Percentiles rank a stretch among this genome's conserved stretches.
These are phyloP conservation scores for Siderastrea siderea DNA, from an alignment of 92 coral and sea anemone genomes.

Conservation along the genomic window DNA sequence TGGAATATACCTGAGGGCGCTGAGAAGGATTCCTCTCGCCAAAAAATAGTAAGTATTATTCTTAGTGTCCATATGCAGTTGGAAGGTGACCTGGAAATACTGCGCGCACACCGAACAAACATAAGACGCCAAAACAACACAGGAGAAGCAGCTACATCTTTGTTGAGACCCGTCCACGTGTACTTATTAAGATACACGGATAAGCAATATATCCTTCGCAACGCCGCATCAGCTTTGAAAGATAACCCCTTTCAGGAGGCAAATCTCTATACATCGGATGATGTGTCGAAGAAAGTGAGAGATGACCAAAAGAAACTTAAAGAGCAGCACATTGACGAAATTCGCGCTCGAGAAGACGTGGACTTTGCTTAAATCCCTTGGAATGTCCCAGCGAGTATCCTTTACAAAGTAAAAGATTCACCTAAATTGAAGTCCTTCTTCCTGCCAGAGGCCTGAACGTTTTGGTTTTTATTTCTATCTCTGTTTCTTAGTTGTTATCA, in stretches of 20 bases:
- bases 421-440: neutral
- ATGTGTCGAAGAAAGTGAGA: slow-evolving; percentile 33
- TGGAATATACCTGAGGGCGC: neutral
- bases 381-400: slow-evolving; percentile 22
- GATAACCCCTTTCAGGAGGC: slow-evolving; percentile 2
- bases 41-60: neutral
- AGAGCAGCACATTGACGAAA: neutral
- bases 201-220: slow-evolving; percentile 23
- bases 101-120: slow-evolving; percentile 38
- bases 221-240: slow-evolving; percentile 17
- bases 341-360: neutral
- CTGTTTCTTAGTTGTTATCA: no score
- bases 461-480: neutral
- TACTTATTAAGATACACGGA: slow-evolving; percentile 24
- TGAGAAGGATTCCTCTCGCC: neutral
- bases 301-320: slow-evolving; percentile 31
- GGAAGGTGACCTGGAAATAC: slow-evolving; percentile 28
- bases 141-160: neutral
- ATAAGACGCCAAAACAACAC: slow-evolving; percentile 10
- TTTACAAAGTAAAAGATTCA: slow-evolving; percentile 4
- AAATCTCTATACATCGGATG: slow-evolving; percentile 13
- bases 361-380: slow-evolving; percentile 20
- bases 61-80: neutral
- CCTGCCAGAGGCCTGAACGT: neutral
- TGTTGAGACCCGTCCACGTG: slow-evolving; percentile 20